These are phyloP conservation scores for Marcusenius ussheri DNA, from an alignment of 2,113 vertebrate genomes.

Conservation along the genomic window DNA sequence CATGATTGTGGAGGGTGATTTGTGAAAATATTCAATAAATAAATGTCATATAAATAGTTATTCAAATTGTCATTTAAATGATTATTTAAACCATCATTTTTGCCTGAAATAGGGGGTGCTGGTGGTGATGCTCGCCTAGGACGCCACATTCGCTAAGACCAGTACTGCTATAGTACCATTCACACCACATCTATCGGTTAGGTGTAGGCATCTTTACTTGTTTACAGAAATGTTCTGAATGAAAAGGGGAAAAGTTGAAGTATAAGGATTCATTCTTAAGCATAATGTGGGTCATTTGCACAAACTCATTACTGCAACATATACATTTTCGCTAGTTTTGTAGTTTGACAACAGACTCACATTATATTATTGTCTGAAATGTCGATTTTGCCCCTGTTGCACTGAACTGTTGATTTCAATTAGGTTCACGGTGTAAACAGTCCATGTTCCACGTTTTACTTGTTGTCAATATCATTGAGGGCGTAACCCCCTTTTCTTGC, in stretches of 20 bases:
- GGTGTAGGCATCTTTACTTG: too few relatives aligned
- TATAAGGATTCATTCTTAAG: not conserved
- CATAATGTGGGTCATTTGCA: not conserved
- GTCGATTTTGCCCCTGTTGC: not conserved
- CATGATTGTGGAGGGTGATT: not conserved
- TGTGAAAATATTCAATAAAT: not conserved
- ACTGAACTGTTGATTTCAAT: not conserved
- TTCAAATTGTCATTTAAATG: not conserved
- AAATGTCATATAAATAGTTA: not conserved
- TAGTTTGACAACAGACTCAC: too few relatives aligned
- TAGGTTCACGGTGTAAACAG: not conserved
- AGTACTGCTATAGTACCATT: not conserved
- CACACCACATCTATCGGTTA: not conserved
- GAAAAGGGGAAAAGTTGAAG: not conserved
- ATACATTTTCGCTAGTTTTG: not conserved
- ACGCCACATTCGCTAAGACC: too few relatives aligned
- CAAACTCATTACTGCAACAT: not conserved
- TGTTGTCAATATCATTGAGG: too few relatives aligned
- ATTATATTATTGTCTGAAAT: not conserved
- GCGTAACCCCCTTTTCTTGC: too few relatives aligned
- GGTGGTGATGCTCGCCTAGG: too few relatives aligned
- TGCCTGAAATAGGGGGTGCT: not conserved
- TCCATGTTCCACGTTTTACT: too few relatives aligned
- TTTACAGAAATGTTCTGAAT: not conserved
- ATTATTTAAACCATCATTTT: not conserved